These are phyloP conservation scores for Macrophya alboannulata DNA, from an alignment of 2,888 invertebrate species.

Conservation along the genomic window DNA sequence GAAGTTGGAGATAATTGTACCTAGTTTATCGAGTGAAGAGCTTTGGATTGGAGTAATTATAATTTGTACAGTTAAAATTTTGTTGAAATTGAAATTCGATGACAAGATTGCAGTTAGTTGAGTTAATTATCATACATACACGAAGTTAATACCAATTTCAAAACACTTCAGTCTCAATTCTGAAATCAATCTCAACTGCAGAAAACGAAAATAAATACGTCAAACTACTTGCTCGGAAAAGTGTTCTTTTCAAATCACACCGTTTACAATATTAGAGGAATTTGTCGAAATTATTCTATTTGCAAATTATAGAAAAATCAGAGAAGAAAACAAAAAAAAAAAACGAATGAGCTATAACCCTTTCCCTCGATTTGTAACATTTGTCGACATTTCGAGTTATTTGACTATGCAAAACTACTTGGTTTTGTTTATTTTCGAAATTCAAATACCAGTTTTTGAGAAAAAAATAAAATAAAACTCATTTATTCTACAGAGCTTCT, in stretches of 20 bases:
- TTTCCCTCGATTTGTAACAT: background rate
- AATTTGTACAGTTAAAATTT: too few relatives aligned
- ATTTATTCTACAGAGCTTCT: background rate
- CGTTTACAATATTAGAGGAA: background rate
- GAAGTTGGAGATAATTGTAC: background rate
- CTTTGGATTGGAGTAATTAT: too few relatives aligned
- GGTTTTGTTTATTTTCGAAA: background rate
- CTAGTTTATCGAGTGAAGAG: background rate
- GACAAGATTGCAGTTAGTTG: too few relatives aligned
- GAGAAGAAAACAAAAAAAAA: background rate
- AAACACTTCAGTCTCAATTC: too few relatives aligned
- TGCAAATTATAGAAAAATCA: background rate
- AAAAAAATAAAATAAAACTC: too few relatives aligned
- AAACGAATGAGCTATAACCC: background rate
- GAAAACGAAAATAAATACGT: background rate
- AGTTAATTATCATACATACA: too few relatives aligned
- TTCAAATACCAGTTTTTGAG: background rate
- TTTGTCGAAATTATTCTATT: background rate
- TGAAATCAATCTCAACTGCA: too few relatives aligned
- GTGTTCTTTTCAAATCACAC: background rate
- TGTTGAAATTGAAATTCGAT: too few relatives aligned
- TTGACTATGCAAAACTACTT: background rate
- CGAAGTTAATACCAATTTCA: too few relatives aligned
- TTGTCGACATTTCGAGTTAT: background rate
- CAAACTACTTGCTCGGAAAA: background rate